Base-by-base conservation (phyloP, 2,797 vertebrate genomes). In the Megaceryle alcyon region DNA sequence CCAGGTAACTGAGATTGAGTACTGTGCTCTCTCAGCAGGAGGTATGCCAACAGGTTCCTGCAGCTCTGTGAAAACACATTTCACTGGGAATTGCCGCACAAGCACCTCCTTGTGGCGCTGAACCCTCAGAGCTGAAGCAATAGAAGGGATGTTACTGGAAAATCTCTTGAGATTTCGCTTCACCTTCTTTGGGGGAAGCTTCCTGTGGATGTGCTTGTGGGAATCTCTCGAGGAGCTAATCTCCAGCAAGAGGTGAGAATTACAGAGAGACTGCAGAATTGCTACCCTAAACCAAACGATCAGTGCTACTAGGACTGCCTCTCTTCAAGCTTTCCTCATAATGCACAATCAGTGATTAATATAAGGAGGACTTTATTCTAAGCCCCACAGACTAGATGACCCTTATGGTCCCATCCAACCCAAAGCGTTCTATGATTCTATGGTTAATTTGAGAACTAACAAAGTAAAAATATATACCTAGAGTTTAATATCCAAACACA, bases 11-110 rank as follows among this genome's bases (percentile, higher is more conserved):
- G 65, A 73, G 71, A 9, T 41, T 9, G 25, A 65, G 26, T 3
- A 13, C 11, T 43, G 35, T 15, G 18, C n/a, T 69, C 37, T 71
- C 60, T 48, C 0, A 0, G 54, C 19, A 70, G 25, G 15, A 69
- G 37, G 54, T 21, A n/a, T 0, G 0, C 31, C n/a, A 70, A 54
- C 8, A 70, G 44, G 26, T 46, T 86, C 28, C 39, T 0, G 0
- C 35, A 64, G 78, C 33, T 48, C 60, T 4, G 25, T 41, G 75
- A 83, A 69, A 83, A 71, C 35, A 80, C 31, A 31, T 6, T 60
- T 71, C 2, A 3, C 59, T 17, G 70, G 70, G 83, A 92, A 90
- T 8, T 57, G 39, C 83, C 2, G 12, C 88, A 82, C 39, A 93
- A 76, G 70, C 77, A 96, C 51, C 59, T 88, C 88, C 83, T 82